Conservation (phyloP, 2,888 invertebrate genomes). For the Strigamia transsilvanica region DNA sequence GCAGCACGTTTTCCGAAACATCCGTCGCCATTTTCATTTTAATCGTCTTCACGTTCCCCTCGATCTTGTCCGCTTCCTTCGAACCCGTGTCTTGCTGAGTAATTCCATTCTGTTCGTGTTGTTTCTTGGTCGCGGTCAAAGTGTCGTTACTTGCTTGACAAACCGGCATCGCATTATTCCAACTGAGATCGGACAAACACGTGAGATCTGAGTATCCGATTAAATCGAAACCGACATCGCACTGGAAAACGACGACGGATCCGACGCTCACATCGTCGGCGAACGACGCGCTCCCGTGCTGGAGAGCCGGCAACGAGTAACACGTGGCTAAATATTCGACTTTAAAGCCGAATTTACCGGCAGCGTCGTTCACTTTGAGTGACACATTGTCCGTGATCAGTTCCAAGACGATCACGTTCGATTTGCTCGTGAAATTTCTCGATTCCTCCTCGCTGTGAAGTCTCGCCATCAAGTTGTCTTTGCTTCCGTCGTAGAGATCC, state of each 20-base stretch:
- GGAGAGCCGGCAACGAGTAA: background rate
- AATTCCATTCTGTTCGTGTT: background rate
- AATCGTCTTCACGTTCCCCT: background rate
- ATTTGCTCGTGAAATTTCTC: background rate
- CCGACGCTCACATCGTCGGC: slow-evolving; percentile 5
- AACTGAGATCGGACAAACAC: slow-evolving; percentile 33
- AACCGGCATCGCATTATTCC: slow-evolving; percentile 19
- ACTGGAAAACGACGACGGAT: background rate
- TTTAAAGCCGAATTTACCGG: slow-evolving; percentile 9
- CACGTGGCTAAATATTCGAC: slow-evolving; percentile 46
- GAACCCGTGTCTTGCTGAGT: background rate
- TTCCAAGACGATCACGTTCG: slow-evolving; percentile 21
- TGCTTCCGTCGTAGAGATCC: slow-evolving; percentile 14
- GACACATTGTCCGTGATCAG: background rate
- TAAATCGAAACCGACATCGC: slow-evolving; percentile 24
- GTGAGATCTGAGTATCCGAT: background rate
- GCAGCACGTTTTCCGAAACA: background rate
- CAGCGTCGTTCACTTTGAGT: slow-evolving; percentile 45
- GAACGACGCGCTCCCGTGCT: background rate
- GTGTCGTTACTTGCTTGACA: background rate
- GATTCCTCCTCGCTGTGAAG: slow-evolving; percentile 6
- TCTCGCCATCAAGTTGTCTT: background rate
- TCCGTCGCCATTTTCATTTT: background rate
- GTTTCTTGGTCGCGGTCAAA: background rate
- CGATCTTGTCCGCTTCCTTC: slow-evolving; percentile 27